These are phyloP conservation scores for Calidris pugnax DNA, from an alignment of 2,113 vertebrate species.

Conservation along the genomic window DNA sequence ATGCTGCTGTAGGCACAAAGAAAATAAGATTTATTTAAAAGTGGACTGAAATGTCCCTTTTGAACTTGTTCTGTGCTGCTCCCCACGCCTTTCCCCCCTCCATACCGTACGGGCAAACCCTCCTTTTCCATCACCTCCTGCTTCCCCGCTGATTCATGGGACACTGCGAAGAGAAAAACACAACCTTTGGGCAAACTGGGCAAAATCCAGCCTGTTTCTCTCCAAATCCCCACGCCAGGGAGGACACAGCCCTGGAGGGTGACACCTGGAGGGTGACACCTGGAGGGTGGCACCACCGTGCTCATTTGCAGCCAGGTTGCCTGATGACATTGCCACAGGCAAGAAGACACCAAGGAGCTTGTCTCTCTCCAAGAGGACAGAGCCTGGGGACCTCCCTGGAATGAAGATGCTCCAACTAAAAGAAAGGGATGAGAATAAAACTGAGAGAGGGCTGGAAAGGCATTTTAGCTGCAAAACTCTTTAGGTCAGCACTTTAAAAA, in stretches of 20 bases:
- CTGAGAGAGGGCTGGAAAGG: background rate
- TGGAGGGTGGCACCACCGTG: rapidly evolving
- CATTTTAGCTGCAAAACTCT: background rate
- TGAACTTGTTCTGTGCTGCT: background rate
- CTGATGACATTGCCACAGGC: background rate
- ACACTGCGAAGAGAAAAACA: rapidly evolving
- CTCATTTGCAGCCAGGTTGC: background rate
- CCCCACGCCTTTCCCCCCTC: background rate
- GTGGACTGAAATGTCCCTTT: background rate
- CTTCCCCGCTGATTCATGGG: background rate
- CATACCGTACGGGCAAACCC: background rate
- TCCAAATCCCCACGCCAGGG: rapidly evolving
- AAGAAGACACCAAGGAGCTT: background rate
- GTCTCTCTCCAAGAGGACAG: background rate
- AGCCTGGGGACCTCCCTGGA: background rate
- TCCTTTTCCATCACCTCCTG: background rate
- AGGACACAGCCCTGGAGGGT: background rate
- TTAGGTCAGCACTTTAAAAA: background rate
- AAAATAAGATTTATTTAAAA: background rate
- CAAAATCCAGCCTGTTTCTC: background rate
- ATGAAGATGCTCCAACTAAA: too few relatives aligned
- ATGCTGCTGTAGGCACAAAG: background rate
- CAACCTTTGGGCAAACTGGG: rapidly evolving
- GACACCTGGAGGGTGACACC: background rate
- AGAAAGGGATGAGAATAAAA: background rate